Evolutionary conservation across 2,797 vertebrate genomes (phyloP), one percentile per base, ranked within the genome.

Genomic region (Rousettus madagascariensis): DNA sequence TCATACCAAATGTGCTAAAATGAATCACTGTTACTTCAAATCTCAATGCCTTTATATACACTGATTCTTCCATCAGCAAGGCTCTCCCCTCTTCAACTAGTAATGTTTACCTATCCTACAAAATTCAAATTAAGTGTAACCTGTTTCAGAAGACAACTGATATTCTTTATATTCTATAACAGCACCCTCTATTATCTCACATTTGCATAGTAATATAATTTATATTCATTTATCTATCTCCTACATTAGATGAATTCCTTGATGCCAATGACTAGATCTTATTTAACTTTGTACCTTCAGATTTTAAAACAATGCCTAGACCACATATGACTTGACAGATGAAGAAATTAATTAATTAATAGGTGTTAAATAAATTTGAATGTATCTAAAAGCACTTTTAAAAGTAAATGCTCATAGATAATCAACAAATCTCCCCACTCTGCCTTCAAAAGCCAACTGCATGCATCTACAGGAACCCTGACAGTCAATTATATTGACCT

Each of bases 271-370:
- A 93, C 6, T 11, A 63, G 41, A 61, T 90, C 26, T 82, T 82
- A 95, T 30, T 63, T 86, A 87, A 87, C 66, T 78, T 72, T 79
- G 61, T 84, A 83, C 11, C 30, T 95, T 87, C 49, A 83, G 46
- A 74, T 55, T 93, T 91, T 85, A 91, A 93, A 74, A 79, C 51
- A 89, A 92, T 53, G 30, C 41, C 92, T 65, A 86, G 49, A 57
- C 20, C 51, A 49, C 30, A 49, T 16, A 2, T 49, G 49, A 49
- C 49, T 49, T 16, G 16, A 49, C 49, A 83, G 26, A 46, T 86
- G 22, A 66, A 20, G 5, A 49, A 49, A 49, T 16, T 16, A 49
- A 49, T 43, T 87, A 83, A 8, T 28, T 51, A 90, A 86, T 49
- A 30, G 9, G 16, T 89, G 15, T 22, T 68, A 11, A 82, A 90